These are phyloP conservation scores for Tenrec ecaudatus DNA, from an alignment of 2,113 vertebrate genomes.

Conservation along the genomic window DNA sequence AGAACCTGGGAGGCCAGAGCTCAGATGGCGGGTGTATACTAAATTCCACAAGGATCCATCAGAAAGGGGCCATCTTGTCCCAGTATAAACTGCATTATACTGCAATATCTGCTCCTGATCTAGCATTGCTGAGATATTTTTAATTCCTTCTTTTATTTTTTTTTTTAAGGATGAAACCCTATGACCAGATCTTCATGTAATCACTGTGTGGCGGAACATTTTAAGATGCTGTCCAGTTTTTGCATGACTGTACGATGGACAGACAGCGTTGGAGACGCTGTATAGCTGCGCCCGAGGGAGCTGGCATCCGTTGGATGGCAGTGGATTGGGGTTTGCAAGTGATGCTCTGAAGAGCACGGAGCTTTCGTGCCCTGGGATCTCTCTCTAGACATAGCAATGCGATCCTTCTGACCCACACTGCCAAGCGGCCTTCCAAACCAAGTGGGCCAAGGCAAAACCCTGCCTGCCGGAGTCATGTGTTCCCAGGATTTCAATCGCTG, in stretches of 20 bases:
- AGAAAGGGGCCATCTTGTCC: neutral
- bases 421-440: neutral
- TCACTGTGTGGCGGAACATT: neutral
- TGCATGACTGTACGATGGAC: neutral
- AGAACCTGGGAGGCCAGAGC: neutral
- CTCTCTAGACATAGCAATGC: neutral
- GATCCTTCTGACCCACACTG: neutral
- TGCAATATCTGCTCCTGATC: neutral
- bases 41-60: neutral
- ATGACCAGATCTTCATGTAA: neutral
- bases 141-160: too few species aligned
- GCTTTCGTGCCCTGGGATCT: slow-evolving; percentile 19
- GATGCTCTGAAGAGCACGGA: neutral
- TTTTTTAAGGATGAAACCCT: neutral
- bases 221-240: slow-evolving; percentile 31
- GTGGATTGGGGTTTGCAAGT: neutral
- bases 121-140: neutral
- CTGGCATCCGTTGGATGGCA: too few species aligned
- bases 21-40: neutral
- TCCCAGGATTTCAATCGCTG: slow-evolving; percentile 8
- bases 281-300: too few species aligned
- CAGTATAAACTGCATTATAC: neutral
- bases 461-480: neutral
- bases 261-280: too few species aligned
- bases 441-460: neutral